Evolutionary conservation across 2,113 vertebrate genomes (phyloP), one percentile per base, ranked within the genome.

Genomic region (Eulacestoma nigropectus): DNA sequence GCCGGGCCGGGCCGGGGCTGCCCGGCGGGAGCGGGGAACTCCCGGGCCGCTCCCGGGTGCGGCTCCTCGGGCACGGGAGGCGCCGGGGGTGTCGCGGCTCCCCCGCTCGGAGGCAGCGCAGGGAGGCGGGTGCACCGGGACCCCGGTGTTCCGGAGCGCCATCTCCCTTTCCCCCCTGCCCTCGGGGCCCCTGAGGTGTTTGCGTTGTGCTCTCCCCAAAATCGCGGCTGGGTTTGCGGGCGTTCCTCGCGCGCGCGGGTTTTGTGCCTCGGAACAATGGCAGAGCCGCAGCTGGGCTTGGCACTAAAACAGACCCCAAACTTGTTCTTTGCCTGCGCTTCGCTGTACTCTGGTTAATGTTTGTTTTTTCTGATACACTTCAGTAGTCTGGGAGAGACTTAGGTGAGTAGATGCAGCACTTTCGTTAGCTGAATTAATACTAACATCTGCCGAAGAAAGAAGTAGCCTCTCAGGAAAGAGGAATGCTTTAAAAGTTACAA

Each of bases 241-340:
- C 46, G 0, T 16, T 42, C 37, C 56, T 21, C 32, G 1, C 30
- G 0, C 13, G 12, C 5, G 30, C 1, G 64, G 55, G 21, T 5
- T 39, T 67, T 44, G 9, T 5, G n/a, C 50, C 50, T 8, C 32
- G 6, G 2, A 32, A 6, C 46, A 8, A 1, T 5, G 50, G 67
- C 60, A 9, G 26, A 20, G 69, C 9, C 50, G 1, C 47, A 1
- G 74, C 83, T 27, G 52, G 6, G 21, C 35, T 16, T 2, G 50
- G 50, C 82, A 5, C 27, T 17, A 0, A 4, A 10, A 11, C 68
- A 8, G 33, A 60, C 10, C 50, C 76, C 37, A 1, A 0, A 29
- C 11, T 39, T 17, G 35, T 20, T 26, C 70, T 86, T 23, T 62
- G 50, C 72, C 1, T 33, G 37, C 37, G 0, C 56, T 72, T 62